Conservation (phyloP, 2,113 vertebrate genomes). For the Callipepla californica region DNA sequence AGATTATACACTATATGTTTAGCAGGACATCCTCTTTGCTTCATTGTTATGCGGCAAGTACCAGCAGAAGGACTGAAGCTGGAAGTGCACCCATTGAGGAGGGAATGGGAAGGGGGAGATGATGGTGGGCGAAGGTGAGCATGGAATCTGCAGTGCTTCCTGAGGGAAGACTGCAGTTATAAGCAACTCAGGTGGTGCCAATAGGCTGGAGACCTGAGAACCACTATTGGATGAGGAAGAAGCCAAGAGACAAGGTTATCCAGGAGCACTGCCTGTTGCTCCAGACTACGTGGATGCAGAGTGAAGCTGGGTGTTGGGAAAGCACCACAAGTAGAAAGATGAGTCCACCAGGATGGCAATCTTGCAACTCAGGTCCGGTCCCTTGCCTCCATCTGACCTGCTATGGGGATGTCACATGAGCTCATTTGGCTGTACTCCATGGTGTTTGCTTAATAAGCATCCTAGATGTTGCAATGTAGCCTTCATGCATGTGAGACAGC, state of each 20-base stretch:
- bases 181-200: not conserved
- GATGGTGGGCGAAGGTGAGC: not conserved
- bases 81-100: not conserved
- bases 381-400: not conserved
- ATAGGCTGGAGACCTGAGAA: not conserved
- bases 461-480: not conserved
- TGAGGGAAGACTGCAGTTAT: not conserved
- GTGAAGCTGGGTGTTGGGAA: fast-evolving
- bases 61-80: not conserved
- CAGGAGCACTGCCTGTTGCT: not conserved
- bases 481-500: not conserved
- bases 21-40: not conserved
- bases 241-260: not conserved
- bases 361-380: not conserved
- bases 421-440: not conserved
- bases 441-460: not conserved
- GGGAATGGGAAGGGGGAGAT: not conserved
- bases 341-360: fast-evolving
- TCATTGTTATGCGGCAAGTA: not conserved
- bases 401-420: not conserved
- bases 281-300: not conserved
- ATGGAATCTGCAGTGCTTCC: not conserved
- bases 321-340: not conserved
- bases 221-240: not conserved
- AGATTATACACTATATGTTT: not conserved